Percentiles rank a stretch among this genome's conserved stretches.
Conservation (phyloP, 2,797 vertebrate genomes). For the Poecilia velifera region DNA sequence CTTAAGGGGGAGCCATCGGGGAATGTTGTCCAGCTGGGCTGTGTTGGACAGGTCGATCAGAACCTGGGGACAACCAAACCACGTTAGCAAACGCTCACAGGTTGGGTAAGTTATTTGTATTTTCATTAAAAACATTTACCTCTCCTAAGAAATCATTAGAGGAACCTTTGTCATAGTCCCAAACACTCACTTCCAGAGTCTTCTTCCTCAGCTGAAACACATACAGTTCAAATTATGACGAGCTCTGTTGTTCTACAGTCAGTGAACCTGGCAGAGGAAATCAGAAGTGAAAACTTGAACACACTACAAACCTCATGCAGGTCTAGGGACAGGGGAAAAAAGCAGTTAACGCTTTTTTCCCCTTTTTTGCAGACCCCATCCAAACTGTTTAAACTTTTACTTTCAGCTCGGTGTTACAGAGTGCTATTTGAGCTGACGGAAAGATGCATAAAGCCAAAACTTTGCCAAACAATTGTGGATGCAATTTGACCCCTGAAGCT, state of each 20-base stretch:
- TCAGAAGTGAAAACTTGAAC: not conserved
- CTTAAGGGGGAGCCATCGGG: slow-evolving; percentile 92
- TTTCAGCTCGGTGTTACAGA: not conserved
- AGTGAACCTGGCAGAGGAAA: not conserved
- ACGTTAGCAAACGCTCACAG: not conserved
- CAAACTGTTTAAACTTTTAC: not conserved
- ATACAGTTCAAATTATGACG: slow-evolving; percentile 32
- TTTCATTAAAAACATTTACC: slow-evolving; percentile 77
- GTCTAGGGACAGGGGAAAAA: not conserved
- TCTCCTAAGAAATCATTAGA: slow-evolving; percentile 98
- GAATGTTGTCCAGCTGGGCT: slow-evolving; percentile 91
- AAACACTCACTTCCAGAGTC: slow-evolving; percentile 96
- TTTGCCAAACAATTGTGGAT: not conserved
- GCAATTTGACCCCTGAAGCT: not conserved
- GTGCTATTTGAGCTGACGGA: not conserved
- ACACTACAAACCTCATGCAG: not conserved
- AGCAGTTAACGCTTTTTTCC: not conserved
- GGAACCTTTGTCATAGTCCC: slow-evolving; percentile 98
- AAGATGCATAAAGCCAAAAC: not conserved
- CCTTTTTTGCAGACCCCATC: not conserved
- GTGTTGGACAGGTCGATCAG: slow-evolving; percentile 93
- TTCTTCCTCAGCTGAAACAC: slow-evolving; percentile 94
- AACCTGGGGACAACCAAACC: slow-evolving; percentile 78
- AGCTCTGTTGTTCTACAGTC: not conserved
- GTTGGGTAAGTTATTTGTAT: too few relatives aligned